Base-by-base conservation (phyloP, 1,140 invertebrate species). In the Drosophila tsacasi region DNA sequence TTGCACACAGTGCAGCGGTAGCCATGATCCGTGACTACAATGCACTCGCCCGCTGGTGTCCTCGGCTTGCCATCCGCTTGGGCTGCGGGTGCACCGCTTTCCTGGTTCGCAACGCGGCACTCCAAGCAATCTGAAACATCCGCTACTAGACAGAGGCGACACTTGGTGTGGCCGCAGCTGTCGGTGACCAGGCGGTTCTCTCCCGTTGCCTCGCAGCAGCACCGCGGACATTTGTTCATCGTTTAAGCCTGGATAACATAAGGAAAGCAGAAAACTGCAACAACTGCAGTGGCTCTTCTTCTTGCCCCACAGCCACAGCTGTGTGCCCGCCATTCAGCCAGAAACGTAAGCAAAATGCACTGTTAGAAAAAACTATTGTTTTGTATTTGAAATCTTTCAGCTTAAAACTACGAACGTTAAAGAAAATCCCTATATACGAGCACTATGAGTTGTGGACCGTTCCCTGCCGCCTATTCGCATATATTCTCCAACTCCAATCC, bases 81-180 rank as follows among this genome's bases (percentile, higher is more conserved):
- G 21, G 23, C 6, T 5, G 60, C 9, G 23, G 25, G 40, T 3
- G 2, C 54, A 13, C 10, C 55, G 9, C 27, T 15, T 0, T 19
- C n/a, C 19, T 59, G 78, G 61, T 72, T 92, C 40, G 59, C 47
- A 13, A 35, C 58, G 27, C 82, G 67, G 27, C 91, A 91, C n/a
- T 93, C 76, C 10, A 67, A 67, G 73, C 94, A 94, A 63, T 94
- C 94, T 21, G 91, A 74, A 30, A 93, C 93, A 82, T 94, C 94
- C 8, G 92, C 91, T n/a, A 94, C 73, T 23, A 94, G 78, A 61
- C 94, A 94, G 17, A 92, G 76, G 79, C 94, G 94, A 84, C 94
- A 94, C 69, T 94, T 94, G n/a, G 92, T 85, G 81, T 94, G 94
- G 6, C 94, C 94, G 85, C 94, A 94, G 49, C 91, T 94, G 59